Evolutionary conservation across 2,113 vertebrate genomes (phyloP).

Genomic region (Acanthochromis polyacanthus): DNA sequence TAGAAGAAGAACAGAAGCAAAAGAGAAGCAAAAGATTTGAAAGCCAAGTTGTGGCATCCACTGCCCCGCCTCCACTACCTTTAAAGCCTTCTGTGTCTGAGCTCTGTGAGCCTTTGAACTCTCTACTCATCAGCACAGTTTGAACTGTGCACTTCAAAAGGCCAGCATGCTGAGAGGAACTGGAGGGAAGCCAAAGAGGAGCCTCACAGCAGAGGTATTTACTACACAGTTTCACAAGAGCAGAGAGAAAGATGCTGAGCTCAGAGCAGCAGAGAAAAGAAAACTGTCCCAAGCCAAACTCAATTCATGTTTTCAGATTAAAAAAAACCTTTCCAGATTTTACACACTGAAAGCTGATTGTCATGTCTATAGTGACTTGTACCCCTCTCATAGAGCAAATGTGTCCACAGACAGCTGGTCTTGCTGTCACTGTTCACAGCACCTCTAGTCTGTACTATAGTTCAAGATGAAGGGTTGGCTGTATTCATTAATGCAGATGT

Average conservation of each 20-base stretch:
- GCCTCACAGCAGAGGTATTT: constrained; percentile 10
- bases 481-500: background rate
- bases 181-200: constrained; percentile 39
- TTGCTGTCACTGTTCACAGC: background rate
- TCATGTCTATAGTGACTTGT: background rate
- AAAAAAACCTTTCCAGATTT: background rate
- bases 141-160: constrained; percentile 39
- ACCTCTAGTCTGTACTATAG: background rate
- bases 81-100: background rate
- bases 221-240: background rate
- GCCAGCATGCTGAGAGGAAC: constrained; percentile 35
- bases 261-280: background rate
- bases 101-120: constrained; percentile 16
- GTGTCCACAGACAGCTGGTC: background rate
- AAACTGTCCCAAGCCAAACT: constrained; percentile 15
- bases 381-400: background rate
- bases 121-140: constrained; percentile 23
- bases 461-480: background rate
- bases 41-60: background rate
- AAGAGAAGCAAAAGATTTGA: background rate
- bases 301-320: too few relatives aligned
- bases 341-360: background rate
- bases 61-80: background rate
- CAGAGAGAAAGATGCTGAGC: background rate
- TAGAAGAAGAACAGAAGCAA: background rate